Base-by-base conservation (phyloP, 2,888 invertebrate species). In the Bombylius discolor region DNA sequence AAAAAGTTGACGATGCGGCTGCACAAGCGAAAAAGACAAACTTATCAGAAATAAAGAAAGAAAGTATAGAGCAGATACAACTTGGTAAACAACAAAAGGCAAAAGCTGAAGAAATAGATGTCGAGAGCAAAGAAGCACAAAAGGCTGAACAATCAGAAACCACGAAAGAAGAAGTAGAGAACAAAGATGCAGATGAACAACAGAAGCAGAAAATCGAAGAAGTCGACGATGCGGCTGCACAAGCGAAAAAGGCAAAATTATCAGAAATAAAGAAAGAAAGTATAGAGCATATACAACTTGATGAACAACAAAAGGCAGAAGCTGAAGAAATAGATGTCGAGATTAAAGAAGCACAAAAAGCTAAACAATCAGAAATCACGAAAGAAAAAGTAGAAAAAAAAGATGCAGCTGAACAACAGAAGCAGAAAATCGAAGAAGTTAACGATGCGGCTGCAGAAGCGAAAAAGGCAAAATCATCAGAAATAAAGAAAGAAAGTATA, bases 171-270 rank as follows among this genome's bases (percentile, higher is more conserved):
- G 58, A 62, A n/a, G 52, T 58, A 49, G 49, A 57, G 53, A 49
- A 58, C 45, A 63, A 55, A 36, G 58, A 60, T 56, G 47, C 56
- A 56, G 59, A 58, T 5, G 64, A 59, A 62, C 63, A 58, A 60
- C 63, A 60, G 57, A 56, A 53, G 52, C 53, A 60, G 53, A 54
- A 61, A 51, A 8, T 48, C 4, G 5, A 7, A 6, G 14, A 7
- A 46, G 51, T 1, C 3, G 44, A 60, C 42, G 61, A 64, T 47
- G 61, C 50, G 50, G 53, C 59, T 53, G 59, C 58, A 34, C 32
- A 55, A 51, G 39, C n/a, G 23, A 1, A 23, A 23, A 23, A 23
- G 23, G 23, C 23, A 42, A 55, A 61, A 45, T 47, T 33, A 7
- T 51, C 55, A 2, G 52, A 60, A 47, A 48, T 52, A 9, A 54